These are phyloP conservation scores for Pseudorasbora parva DNA, from an alignment of 2,113 vertebrate genomes.

Conservation along the genomic window DNA sequence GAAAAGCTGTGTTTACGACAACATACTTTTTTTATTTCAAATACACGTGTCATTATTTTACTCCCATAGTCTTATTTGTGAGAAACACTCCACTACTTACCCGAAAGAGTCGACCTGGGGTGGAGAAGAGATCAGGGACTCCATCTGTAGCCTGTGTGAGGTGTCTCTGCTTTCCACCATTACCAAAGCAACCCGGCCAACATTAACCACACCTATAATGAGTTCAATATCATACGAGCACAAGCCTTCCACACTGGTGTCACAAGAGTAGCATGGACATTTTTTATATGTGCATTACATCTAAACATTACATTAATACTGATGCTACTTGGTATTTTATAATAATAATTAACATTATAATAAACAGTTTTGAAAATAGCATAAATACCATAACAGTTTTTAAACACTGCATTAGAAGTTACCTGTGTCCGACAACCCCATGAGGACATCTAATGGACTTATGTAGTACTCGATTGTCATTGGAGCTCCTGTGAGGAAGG, in stretches of 20 bases:
- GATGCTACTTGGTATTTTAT: too few species aligned
- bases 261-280: too few species aligned
- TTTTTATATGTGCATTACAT: too few species aligned
- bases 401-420: not conserved
- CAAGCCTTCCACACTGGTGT: not conserved
- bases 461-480: conserved; percentile 80
- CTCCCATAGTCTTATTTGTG: too few species aligned
- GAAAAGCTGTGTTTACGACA: too few species aligned
- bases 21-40: too few species aligned
- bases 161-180: conserved; percentile 54
- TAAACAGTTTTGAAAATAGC: too few species aligned
- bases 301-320: too few species aligned
- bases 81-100: conserved; percentile 53
- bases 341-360: too few species aligned
- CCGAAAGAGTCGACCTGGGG: conserved; percentile 67
- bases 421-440: conserved; percentile 68
- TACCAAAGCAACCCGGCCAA: conserved; percentile 65
- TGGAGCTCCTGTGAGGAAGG: conserved; percentile 70
- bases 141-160: conserved; percentile 66
- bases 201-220: not conserved
- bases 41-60: too few species aligned
- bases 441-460: conserved; percentile 69
- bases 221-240: not conserved
- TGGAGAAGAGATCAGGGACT: conserved; percentile 67
- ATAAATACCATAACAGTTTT: not conserved